Base-by-base conservation (phyloP, 2,797 vertebrate genomes). In the Podarcis lilfordi region DNA sequence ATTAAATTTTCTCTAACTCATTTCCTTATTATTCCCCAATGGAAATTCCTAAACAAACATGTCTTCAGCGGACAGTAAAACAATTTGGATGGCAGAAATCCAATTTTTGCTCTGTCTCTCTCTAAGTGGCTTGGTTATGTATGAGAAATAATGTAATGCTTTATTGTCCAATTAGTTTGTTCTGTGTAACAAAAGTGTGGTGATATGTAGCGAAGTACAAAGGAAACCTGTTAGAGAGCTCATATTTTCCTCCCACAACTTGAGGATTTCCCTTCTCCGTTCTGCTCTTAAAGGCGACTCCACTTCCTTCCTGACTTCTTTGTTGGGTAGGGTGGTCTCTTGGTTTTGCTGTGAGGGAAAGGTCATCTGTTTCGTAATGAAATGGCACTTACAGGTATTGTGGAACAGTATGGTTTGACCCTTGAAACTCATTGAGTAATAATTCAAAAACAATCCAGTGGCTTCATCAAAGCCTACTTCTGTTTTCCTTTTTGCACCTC, bases 1-100 rank as follows among this genome's bases (percentile, higher is more conserved):
- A 96, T 95, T 95, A 95, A 87, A 91, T 93, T 93, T 93, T 94
- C 90, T 93, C 85, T 85, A 92, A 86, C 85, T 94, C 87, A 93
- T 95, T 97, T 97, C 95, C 96, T 95, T 95, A 90, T 93, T 96
- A 96, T 91, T 92, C 94, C 96, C 95, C 32, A 10, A 78, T 92
- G 96, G 88, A 89, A 93, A 90, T 85, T 89, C 82, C 91, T 87
- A 90, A 92, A 87, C 79, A 90, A 94, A 90, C 82, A 75, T 37
- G 64, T 94, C 89, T 92, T 90, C 69, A 11, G 74, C 87, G 92
- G 85, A 82, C 50, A 76, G 77, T 92, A 90, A 93, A 95, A 89
- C 87, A n/a, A 68, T 90, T 92, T 91, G 80, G 92, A 93, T 77
- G 86, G 95, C 94, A 92, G 61, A 23, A 15, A 23, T 89, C 91